A percentile compares a stretch with the other conserved stretches of the same genome.
Conservation (phyloP, 2,113 vertebrate genomes). For the Cyprinodon variegatus region DNA sequence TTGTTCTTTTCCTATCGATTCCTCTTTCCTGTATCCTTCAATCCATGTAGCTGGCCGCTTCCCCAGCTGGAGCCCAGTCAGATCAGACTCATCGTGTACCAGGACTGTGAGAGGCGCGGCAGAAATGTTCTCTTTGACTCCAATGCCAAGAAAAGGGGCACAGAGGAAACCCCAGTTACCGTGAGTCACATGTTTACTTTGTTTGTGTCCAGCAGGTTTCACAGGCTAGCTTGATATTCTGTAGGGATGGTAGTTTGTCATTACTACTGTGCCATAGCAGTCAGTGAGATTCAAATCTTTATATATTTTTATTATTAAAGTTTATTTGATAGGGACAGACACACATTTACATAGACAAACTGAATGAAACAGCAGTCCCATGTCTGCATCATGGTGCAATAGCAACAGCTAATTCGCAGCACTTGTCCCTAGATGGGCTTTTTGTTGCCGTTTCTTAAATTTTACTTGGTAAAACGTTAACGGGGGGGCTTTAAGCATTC, state of each 20-base stretch:
- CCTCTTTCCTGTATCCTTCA: constrained; percentile 15
- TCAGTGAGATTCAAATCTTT: neutral
- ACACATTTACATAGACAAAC: too few relatives aligned
- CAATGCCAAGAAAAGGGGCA: constrained; percentile 87
- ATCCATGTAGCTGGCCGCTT: constrained; percentile 87
- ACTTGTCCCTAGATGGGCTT: too few relatives aligned
- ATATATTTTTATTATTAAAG: neutral
- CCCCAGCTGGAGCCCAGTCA: constrained; percentile 95
- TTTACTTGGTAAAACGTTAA: neutral
- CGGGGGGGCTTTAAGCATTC: neutral
- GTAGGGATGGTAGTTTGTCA: too few relatives aligned
- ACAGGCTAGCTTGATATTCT: neutral
- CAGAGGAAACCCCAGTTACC: constrained; percentile 87
- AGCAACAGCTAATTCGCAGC: too few relatives aligned
- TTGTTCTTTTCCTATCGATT: too few relatives aligned
- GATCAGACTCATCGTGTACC: constrained; percentile 96
- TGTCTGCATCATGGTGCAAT: too few relatives aligned
- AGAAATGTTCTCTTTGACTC: constrained; percentile 98
- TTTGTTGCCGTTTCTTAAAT: too few relatives aligned
- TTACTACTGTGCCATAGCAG: neutral
- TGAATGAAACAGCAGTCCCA: too few relatives aligned
- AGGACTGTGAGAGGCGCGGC: constrained; percentile 96
- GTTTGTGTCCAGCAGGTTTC: neutral
- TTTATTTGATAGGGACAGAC: too few relatives aligned
- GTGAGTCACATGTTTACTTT: constrained; percentile 78